A percentile compares a stretch with the other conserved stretches of the same genome.
Evolutionary conservation across 2,797 vertebrate species (phyloP).

Genomic region (Tamandua tetradactyla): DNA sequence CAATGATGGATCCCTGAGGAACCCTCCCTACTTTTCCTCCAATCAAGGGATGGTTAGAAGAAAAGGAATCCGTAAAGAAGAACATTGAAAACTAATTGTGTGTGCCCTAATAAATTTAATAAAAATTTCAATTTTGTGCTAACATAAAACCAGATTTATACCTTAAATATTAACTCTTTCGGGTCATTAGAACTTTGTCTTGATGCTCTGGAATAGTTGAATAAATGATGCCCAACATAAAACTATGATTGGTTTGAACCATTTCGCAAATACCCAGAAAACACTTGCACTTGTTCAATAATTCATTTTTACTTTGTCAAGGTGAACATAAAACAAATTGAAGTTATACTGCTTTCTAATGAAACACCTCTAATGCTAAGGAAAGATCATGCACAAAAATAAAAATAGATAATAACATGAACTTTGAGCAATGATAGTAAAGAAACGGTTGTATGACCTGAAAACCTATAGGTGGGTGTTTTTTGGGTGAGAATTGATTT

Average conservation of each 20-base stretch:
- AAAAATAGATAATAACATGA: constrained; percentile 56
- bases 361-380: constrained; percentile 67
- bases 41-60: neutral
- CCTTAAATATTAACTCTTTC: constrained; percentile 45
- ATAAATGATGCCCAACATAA: neutral
- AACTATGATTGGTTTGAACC: neutral
- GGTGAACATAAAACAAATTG: constrained; percentile 67
- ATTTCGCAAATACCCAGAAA: constrained; percentile 45
- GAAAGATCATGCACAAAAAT: constrained; percentile 58
- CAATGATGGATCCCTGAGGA: neutral
- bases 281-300: constrained; percentile 37
- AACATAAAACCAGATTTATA: neutral
- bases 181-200: neutral
- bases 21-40: neutral
- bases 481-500: constrained; percentile 52
- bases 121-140: constrained; percentile 26
- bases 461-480: constrained; percentile 47
- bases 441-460: constrained; percentile 58
- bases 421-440: constrained; percentile 59
- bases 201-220: constrained; percentile 35
- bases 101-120: constrained; percentile 5
- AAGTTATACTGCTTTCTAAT: constrained; percentile 67
- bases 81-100: neutral
- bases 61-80: neutral
- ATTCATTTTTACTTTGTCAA: constrained; percentile 64